Conservation (phyloP, 2,797 vertebrate species). For the Rhabdophis nuchalis region DNA sequence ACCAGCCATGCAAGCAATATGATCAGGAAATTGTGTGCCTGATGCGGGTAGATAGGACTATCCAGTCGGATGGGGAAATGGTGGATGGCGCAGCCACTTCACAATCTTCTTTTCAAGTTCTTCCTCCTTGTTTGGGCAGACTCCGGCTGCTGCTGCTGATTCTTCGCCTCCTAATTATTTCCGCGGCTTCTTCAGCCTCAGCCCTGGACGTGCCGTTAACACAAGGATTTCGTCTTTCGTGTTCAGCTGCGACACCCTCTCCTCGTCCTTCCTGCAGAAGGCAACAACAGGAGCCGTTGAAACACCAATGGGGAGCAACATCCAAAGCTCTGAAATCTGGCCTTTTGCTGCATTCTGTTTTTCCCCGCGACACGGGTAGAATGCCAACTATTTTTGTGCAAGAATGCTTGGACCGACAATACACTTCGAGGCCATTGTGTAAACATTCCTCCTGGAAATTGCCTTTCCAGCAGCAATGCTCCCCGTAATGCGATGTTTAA, state of each 20-base stretch:
- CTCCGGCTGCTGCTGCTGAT: background rate
- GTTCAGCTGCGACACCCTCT: background rate
- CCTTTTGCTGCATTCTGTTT: conserved; percentile 58
- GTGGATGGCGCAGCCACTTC: background rate
- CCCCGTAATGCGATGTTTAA: conserved; percentile 44
- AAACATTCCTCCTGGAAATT: conserved; percentile 55
- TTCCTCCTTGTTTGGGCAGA: background rate
- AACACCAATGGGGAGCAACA: conserved; percentile 23
- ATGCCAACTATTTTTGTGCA: conserved; percentile 57
- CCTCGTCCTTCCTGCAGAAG: conserved; percentile 18
- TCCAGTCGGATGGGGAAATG: background rate
- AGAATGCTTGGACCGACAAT: conserved; percentile 59
- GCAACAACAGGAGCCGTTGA: conserved; percentile 18
- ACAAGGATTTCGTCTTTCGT: background rate
- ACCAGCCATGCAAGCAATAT: background rate
- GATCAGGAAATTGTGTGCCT: background rate
- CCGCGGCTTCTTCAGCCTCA: background rate
- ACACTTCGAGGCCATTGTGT: conserved; percentile 46
- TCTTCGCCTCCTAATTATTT: background rate
- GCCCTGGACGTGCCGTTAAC: background rate
- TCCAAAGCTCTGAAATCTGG: conserved; percentile 17
- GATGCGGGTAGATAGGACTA: background rate
- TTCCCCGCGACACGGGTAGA: conserved; percentile 54
- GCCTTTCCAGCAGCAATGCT: conserved; percentile 47
- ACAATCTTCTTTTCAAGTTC: background rate